A percentile compares a stretch with the other conserved stretches of the same genome.
These are phyloP conservation scores for Penaeus japonicus DNA, from an alignment of 1,140 invertebrate species.

Conservation along the genomic window DNA sequence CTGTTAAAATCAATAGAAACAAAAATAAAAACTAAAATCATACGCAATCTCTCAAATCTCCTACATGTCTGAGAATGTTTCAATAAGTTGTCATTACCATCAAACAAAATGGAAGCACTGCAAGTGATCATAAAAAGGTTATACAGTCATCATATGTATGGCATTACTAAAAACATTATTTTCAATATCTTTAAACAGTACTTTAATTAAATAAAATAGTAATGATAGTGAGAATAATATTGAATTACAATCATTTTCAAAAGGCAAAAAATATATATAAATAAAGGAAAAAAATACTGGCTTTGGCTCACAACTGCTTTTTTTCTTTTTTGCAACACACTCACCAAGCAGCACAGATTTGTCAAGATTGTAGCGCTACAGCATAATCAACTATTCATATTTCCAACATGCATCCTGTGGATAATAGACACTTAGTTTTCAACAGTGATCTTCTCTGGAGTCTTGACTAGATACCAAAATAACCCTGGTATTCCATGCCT, in stretches of 20 bases:
- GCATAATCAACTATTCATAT: neutral
- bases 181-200: neutral
- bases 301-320: too few relatives aligned
- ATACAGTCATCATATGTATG: slow-evolving; percentile 15
- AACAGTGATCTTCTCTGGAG: slow-evolving; percentile 15
- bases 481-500: slow-evolving; percentile 44
- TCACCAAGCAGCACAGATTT: slow-evolving; percentile 33
- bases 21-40: too few relatives aligned
- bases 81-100: too few relatives aligned
- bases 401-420: neutral
- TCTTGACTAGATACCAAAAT: slow-evolving; percentile 55
- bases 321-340: neutral
- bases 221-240: neutral
- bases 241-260: too few relatives aligned
- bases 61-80: too few relatives aligned
- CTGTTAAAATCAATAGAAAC: too few relatives aligned
- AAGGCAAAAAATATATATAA: too few relatives aligned
- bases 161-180: neutral
- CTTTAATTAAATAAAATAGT: neutral
- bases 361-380: slow-evolving; percentile 9
- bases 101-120: slow-evolving; percentile 35
- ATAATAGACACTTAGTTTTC: neutral
- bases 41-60: too few relatives aligned
- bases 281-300: too few relatives aligned
- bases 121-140: slow-evolving; percentile 20